Conservation (phyloP, 2,797 vertebrate species). For the Pseudochirops cupreus region DNA sequence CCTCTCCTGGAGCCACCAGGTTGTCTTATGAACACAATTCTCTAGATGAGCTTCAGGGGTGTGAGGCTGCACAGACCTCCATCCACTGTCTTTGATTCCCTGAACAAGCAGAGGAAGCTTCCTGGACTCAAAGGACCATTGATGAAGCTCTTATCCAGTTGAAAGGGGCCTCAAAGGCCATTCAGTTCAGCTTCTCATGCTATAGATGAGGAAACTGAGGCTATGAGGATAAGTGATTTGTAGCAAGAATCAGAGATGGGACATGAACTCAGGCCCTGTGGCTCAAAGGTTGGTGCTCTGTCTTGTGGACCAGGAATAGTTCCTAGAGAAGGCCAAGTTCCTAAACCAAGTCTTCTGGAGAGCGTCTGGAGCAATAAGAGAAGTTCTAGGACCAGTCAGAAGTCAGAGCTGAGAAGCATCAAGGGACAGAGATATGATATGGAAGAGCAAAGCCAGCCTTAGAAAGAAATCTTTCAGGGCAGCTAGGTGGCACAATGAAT, state of each 20-base stretch:
- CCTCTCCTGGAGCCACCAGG: too few relatives aligned
- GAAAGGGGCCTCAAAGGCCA: too few relatives aligned
- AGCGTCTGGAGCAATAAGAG: not conserved
- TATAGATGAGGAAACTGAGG: conserved; percentile 8
- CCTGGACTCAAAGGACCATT: too few relatives aligned
- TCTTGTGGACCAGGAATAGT: too few relatives aligned
- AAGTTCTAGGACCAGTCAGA: not conserved
- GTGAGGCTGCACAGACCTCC: too few relatives aligned
- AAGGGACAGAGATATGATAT: not conserved
- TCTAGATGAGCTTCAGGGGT: too few relatives aligned
- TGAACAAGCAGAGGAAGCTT: too few relatives aligned
- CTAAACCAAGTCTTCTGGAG: not conserved
- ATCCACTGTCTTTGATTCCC: too few relatives aligned
- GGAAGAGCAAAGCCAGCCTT: not conserved
- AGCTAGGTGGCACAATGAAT: not conserved
- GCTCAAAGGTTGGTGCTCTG: not conserved
- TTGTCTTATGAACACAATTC: too few relatives aligned
- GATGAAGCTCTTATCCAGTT: too few relatives aligned
- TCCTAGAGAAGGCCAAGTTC: not conserved
- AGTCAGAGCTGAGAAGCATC: not conserved
- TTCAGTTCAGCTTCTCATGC: not conserved
- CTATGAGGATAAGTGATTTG: not conserved
- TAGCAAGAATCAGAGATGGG: not conserved
- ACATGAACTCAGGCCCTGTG: not conserved
- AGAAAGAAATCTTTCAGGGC: not conserved